A percentile compares a stretch with the other conserved stretches of the same genome.
Conservation (phyloP, 2,113 vertebrate genomes). For the Amphiprion percula region DNA sequence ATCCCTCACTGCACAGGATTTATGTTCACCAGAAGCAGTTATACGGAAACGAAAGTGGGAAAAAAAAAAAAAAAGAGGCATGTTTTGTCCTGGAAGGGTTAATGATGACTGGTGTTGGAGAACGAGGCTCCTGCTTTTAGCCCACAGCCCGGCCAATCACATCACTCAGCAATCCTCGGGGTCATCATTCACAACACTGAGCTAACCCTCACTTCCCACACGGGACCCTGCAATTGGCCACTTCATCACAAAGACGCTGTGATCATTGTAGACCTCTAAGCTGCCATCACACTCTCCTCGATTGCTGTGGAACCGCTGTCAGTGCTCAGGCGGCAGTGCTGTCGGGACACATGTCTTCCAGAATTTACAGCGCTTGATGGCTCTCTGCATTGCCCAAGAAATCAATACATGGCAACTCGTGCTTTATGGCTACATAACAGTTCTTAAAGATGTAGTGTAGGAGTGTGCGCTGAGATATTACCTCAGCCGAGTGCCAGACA, state of each 20-base stretch:
- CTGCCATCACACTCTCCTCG: constrained; percentile 60
- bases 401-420: constrained; percentile 72
- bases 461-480: constrained; percentile 49
- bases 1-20: not conserved
- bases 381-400: constrained; percentile 54
- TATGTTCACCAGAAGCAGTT: not conserved
- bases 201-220: constrained; percentile 51
- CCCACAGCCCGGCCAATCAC: constrained; percentile 41
- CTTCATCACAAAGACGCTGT: constrained; percentile 64
- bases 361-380: constrained; percentile 64
- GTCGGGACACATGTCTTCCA: constrained; percentile 55
- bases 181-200: constrained; percentile 52
- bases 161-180: constrained; percentile 46
- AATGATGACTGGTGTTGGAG: constrained; percentile 68
- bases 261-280: constrained; percentile 55
- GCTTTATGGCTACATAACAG: constrained; percentile 69
- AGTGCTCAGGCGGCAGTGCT: constrained; percentile 41
- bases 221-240: constrained; percentile 37
- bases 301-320: constrained; percentile 54
- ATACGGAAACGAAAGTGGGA: constrained; percentile 31
- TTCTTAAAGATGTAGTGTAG: constrained; percentile 46
- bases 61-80: constrained; percentile 11
- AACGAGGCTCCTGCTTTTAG: constrained; percentile 21
- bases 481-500: constrained; percentile 48
- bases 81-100: constrained; percentile 54